Base-by-base conservation (phyloP, 2,113 vertebrate species). In the Myrmophylax atrothorax region DNA sequence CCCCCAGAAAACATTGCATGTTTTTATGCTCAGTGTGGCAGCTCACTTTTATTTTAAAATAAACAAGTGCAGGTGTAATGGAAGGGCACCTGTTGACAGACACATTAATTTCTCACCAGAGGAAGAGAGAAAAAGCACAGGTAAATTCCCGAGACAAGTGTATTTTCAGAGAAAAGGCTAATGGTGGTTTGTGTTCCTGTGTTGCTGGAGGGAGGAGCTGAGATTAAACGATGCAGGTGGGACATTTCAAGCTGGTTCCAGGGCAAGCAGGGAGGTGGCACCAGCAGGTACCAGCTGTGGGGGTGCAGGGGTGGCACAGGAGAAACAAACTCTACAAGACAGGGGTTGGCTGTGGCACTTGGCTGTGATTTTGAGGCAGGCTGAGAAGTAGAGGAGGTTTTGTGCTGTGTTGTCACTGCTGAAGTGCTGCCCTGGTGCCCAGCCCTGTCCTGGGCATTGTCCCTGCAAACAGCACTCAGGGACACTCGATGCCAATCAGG, bases 31-130 rank as follows among this genome's bases (percentile, higher is more conserved):
- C 29, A 9, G 31, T 15, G 33, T 53, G 62, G 91, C 89, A 95
- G 93, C 62, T 92, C 81, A 28, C 84, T 96, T 97, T 89, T 76
- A 94, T 96, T 95, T 95, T 62, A 91, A 94, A 96, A 94, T 91
- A 97, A 96, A 96, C 89, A 95, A 93, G 63, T 35, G 50, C 66
- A 50, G 87, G 70, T 93, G 95, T 95, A 89, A 97, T 94, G 89
- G 94, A 94, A 89, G 89, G 93, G 84, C 94, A 93, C 70, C 84
- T 94, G 84, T 94, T 96, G 94, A 89, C 89, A 93, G 95, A 84
- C 84, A 89, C 81, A 73, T 76, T 94, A 72, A 95, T 94, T 94
- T 89, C 95, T 96, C 74, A 53, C 78, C 0, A 2, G 67, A 96
- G 91, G 87, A 92, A 77, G 76, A 87, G 55, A 93, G 76, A 38